Evolutionary conservation across 2,888 invertebrate species (phyloP), one percentile per base, ranked within the genome.

Genomic region (Vanessa cardui): DNA sequence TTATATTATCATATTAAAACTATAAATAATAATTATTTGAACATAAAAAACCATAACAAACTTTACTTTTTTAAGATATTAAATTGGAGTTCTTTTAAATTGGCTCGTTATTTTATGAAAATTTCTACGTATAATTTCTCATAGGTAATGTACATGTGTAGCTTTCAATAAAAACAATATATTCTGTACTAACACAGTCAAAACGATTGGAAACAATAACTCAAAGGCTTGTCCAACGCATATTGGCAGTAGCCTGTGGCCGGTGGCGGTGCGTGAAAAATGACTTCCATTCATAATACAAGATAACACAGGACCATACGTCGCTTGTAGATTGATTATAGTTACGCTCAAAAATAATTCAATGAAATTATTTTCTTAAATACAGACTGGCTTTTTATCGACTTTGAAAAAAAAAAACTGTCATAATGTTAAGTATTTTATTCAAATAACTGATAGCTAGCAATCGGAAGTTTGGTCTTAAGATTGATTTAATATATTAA

Each of bases 211-310:
- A 66, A 68, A 67, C 64, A 62, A 74, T 71, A 69, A 69, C 52
- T 74, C 71, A 72, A 64, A 12, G 52, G 64, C 50, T 31, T 64
- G 67, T 65, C 67, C 72, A 67, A 50, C 62, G 59, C 62, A 67
- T 50, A 64, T 60, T 67, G 70, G 59, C 67, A 31, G 68, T 79
- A 71, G 79, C 83, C 80, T 65, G 75, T 71, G 77, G 79, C 76
- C 74, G 74, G 76, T 73, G 78, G 75, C 68, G 74, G 71, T 72
- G 73, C 70, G 76, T 87, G 89, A 89, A 86, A 87, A 88, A 90
- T 84, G 79, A 74, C 75, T 62, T 73, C 81, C 83, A 90, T 89
- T 83, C 85, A 87, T 90, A 86, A 85, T 80, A 70, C 75, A 63
- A 61, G 80, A 77, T 86, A 83, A 46, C 62, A 20, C 47, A 26